Percentiles rank a stretch among this genome's conserved stretches.
Conservation (phyloP, 2,888 invertebrate species). For the Stramonita haemastoma region DNA sequence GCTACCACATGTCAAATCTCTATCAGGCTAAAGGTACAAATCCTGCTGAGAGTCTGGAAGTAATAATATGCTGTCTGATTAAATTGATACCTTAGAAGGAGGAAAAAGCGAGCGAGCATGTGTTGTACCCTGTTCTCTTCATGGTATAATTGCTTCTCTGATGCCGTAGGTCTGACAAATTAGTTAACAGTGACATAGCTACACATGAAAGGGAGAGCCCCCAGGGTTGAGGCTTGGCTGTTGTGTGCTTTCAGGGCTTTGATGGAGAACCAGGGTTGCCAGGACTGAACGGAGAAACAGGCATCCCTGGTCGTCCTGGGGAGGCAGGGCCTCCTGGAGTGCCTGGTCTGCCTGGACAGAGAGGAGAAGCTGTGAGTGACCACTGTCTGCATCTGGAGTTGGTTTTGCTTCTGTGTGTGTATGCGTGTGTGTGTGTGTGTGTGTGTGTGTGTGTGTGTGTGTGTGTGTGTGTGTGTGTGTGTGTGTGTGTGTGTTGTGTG, state of each 20-base stretch:
- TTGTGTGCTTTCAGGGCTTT: conserved; percentile 18
- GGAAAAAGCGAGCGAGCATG: no score
- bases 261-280: conserved; percentile 38
- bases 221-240: no score
- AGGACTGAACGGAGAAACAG: conserved; percentile 36
- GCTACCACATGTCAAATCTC: no score
- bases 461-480: not conserved
- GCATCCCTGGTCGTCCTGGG: conserved; percentile 52
- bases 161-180: no score
- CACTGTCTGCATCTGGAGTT: not conserved
- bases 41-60: no score
- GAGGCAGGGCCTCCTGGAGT: conserved; percentile 28
- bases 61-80: no score
- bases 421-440: not conserved
- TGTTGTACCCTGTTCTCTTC: no score
- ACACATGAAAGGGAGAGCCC: no score
- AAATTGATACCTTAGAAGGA: no score
- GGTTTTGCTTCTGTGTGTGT: not conserved
- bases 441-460: not conserved
- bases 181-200: no score
- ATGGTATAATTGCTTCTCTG: no score
- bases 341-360: conserved; percentile 30
- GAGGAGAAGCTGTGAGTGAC: conserved; percentile 26
- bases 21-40: no score
- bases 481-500: not conserved